Evolutionary conservation across 2,797 vertebrate genomes (phyloP).

Genomic region (Manis crassicaudata): DNA sequence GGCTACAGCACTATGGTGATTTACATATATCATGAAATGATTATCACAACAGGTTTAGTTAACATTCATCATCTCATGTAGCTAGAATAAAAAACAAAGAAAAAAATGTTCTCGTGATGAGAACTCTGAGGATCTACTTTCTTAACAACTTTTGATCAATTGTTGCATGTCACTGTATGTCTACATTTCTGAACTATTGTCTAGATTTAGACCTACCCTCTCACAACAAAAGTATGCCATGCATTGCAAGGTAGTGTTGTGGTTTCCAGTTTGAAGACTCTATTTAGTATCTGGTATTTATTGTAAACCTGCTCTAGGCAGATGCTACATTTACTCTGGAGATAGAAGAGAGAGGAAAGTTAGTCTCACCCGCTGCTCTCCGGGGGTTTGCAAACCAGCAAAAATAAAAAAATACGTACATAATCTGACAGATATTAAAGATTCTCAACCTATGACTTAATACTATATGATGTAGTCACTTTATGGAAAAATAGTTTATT

Average conservation of each 20-base stretch:
- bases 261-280: background rate
- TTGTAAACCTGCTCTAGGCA: background rate
- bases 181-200: background rate
- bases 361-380: background rate
- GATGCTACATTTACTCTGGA: background rate
- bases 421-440: background rate
- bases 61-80: background rate
- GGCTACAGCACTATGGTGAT: background rate
- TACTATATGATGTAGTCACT: constrained; percentile 14
- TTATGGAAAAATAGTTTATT: constrained; percentile 43
- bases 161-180: background rate
- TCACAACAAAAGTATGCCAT: background rate
- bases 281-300: background rate
- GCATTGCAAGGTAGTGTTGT: background rate
- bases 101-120: background rate
- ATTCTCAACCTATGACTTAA: background rate
- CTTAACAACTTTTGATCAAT: background rate
- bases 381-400: background rate
- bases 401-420: background rate
- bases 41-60: background rate
- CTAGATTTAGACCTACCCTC: background rate
- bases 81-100: background rate
- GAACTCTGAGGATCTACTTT: background rate
- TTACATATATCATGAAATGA: background rate
- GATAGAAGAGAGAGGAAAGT: background rate